These are phyloP conservation scores for Pluvianellus socialis DNA, from an alignment of 2,113 vertebrate species.

Conservation along the genomic window DNA sequence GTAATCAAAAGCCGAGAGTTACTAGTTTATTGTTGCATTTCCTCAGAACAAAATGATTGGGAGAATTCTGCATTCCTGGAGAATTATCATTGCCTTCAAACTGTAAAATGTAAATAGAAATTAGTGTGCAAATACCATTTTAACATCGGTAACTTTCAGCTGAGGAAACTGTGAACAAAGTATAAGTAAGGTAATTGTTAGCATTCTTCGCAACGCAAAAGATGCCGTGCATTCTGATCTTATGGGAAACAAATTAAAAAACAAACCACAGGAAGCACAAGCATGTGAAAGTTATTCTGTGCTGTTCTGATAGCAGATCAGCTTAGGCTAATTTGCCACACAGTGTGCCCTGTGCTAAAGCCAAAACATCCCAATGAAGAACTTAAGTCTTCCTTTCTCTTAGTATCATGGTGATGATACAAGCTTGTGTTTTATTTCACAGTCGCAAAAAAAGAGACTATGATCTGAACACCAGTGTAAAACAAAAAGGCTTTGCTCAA, in stretches of 20 bases:
- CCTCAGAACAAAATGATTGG: slow-evolving; percentile 19
- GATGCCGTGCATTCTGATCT: background rate
- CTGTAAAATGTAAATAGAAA: slow-evolving; percentile 35
- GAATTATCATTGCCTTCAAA: background rate
- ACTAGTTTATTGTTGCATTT: background rate
- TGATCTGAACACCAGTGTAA: background rate
- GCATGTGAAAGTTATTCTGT: background rate
- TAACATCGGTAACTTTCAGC: background rate
- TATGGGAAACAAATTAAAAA: background rate
- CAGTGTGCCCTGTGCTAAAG: background rate
- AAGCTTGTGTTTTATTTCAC: background rate
- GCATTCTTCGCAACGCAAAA: background rate
- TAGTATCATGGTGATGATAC: background rate
- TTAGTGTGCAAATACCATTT: background rate
- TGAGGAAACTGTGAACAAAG: background rate
- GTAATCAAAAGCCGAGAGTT: slow-evolving; percentile 29
- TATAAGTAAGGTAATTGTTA: background rate
- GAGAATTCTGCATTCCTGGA: background rate
- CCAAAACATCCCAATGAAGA: background rate
- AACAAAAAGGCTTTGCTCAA: background rate
- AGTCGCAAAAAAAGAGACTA: background rate
- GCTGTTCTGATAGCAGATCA: background rate
- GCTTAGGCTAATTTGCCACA: background rate
- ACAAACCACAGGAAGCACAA: background rate
- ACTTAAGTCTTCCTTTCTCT: background rate